Evolutionary conservation across 2,888 invertebrate genomes (phyloP).

Genomic region (Cephus spinipes): DNA sequence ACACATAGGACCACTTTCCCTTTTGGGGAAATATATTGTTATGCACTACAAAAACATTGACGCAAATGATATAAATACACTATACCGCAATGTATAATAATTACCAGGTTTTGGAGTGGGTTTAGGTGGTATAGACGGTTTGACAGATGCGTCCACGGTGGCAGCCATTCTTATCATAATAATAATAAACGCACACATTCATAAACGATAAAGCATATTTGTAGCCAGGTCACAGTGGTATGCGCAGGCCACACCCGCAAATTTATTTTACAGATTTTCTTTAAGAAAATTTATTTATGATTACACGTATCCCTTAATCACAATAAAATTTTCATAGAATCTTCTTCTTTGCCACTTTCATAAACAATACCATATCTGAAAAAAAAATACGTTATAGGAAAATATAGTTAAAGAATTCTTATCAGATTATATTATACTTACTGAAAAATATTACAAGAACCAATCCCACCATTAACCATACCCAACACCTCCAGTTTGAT

Average conservation of each 20-base stretch:
- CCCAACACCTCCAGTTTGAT: conserved; percentile 93
- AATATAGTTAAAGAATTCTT: not conserved
- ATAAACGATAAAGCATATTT: not conserved
- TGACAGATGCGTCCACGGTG: conserved; percentile 40
- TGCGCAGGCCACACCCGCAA: not conserved
- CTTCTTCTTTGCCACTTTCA: conserved; percentile 89
- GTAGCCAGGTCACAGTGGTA: not conserved
- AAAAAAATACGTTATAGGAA: conserved; percentile 48
- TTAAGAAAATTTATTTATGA: not conserved
- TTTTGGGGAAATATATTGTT: not conserved
- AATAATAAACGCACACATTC: not conserved
- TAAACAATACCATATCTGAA: conserved; percentile 92
- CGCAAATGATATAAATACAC: not conserved
- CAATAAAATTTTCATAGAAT: conserved; percentile 14
- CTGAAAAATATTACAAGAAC: conserved; percentile 90
- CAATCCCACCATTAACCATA: conserved; percentile 90
- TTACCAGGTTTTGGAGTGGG: conserved; percentile 63
- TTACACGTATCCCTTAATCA: not conserved
- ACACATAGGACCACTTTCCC: not conserved
- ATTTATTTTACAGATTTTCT: not conserved
- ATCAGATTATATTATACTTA: conserved; percentile 67
- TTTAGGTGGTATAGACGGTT: conserved; percentile 57
- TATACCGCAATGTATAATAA: conserved; percentile 12
- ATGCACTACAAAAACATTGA: not conserved
- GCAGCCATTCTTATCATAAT: conserved; percentile 37